phyloP scores from a whole-genome alignment of 2,797 vertebrate species.

The Darevskia nairensis region DNA sequence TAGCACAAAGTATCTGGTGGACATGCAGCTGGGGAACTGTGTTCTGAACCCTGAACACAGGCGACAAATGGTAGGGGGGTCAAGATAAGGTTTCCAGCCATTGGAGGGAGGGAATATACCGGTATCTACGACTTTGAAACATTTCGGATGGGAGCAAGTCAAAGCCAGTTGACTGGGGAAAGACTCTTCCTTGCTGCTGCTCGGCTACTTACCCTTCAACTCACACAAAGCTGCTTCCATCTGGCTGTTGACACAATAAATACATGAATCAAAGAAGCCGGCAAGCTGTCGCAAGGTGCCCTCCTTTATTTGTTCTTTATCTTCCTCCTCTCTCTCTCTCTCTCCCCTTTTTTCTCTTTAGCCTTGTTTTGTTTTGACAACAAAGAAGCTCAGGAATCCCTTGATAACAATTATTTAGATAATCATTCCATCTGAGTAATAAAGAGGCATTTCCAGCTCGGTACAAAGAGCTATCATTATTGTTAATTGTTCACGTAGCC shows the following conservation, averaged over 20 bases:
- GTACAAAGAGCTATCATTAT: not conserved
- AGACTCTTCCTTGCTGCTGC: conserved; percentile 31
- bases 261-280: conserved; percentile 11
- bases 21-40: not conserved
- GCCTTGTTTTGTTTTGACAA: not conserved
- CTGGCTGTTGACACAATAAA: conserved; percentile 51
- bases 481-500: not conserved
- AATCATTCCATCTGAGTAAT: conserved; percentile 5
- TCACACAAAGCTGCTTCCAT: conserved; percentile 37
- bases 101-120: conserved; percentile 41
- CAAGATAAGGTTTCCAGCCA: conserved; percentile 20
- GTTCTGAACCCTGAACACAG: too few species aligned
- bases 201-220: conserved; percentile 49
- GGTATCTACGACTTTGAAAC: conserved; percentile 43
- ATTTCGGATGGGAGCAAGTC: conserved; percentile 59
- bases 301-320: not conserved
- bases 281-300: not conserved
- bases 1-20: not conserved
- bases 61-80: not conserved
- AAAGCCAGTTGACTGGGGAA: conserved; percentile 60
- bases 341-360: not conserved
- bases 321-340: too few species aligned
- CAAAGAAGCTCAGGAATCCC: conserved; percentile 28
- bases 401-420: conserved; percentile 17
- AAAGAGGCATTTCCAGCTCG: not conserved